phyloP scores from a whole-genome alignment of 2,888 invertebrate species.

The Nephrotoma flavescens region DNA sequence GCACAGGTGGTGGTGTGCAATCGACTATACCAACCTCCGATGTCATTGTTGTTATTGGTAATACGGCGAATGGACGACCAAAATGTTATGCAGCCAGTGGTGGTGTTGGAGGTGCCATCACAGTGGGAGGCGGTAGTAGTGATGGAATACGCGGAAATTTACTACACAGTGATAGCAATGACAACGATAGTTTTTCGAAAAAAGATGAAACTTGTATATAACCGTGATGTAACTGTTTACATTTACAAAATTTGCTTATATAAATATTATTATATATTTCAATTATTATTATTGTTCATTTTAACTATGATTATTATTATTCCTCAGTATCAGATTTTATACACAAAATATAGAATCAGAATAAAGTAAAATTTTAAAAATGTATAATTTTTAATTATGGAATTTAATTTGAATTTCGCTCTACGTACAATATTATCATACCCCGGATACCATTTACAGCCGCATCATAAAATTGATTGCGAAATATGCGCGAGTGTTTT shows the following conservation, averaged over 20 bases:
- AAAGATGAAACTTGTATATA: constrained; percentile 26
- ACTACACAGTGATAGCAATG: constrained; percentile 20
- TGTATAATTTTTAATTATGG: not conserved
- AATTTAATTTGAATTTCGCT: not conserved
- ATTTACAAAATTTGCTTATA: not conserved
- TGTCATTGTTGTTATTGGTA: constrained; percentile 27
- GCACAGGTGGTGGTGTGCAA: not conserved
- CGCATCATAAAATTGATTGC: not conserved
- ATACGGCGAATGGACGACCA: constrained; percentile 21
- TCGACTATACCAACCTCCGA: constrained; percentile 14
- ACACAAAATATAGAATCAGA: not conserved
- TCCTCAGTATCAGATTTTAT: not conserved
- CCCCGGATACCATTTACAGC: no score
- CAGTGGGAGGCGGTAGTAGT: not conserved
- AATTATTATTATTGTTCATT: not conserved
- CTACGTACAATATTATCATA: no score
- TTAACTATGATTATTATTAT: not conserved
- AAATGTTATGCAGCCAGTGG: constrained; percentile 13
- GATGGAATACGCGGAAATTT: not conserved
- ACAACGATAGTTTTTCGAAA: constrained; percentile 20
- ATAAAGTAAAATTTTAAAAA: not conserved
- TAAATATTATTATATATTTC: not conserved
- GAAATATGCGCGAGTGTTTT: not conserved
- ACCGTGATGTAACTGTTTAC: constrained; percentile 6
- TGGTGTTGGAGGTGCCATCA: not conserved